Percentiles rank a stretch among this genome's conserved stretches.
These are phyloP conservation scores for Anomalospiza imberbis DNA, from an alignment of 2,797 vertebrate species.

Conservation along the genomic window DNA sequence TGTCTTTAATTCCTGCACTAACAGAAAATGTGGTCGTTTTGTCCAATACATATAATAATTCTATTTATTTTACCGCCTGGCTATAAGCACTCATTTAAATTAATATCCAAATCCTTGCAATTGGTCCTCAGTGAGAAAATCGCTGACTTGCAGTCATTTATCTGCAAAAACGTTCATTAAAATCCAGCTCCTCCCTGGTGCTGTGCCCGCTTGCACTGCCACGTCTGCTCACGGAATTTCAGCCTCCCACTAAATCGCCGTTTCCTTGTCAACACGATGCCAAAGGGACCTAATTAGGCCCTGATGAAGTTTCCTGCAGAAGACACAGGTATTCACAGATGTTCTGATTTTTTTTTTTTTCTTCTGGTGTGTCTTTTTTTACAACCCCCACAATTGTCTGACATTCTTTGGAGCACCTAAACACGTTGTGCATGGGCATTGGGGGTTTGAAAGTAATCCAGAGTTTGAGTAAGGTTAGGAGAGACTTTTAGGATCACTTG, in stretches of 20 bases:
- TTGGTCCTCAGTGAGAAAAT: background rate
- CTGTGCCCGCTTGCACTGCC: background rate
- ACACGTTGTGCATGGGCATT: fast-evolving
- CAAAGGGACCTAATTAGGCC: background rate
- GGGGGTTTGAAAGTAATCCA: background rate
- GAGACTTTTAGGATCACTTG: no score
- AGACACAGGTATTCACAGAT: background rate
- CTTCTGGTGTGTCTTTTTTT: background rate
- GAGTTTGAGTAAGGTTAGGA: background rate
- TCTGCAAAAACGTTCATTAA: background rate
- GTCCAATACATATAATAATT: background rate
- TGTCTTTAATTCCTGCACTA: background rate
- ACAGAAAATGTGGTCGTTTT: background rate
- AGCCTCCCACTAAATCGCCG: background rate
- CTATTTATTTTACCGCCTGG: background rate
- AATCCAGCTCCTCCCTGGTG: background rate
- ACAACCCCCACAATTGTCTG: background rate
- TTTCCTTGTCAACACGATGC: background rate
- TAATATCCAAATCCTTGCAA: background rate
- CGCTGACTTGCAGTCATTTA: background rate
- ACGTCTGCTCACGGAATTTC: background rate
- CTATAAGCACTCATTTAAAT: background rate
- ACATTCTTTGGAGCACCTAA: background rate
- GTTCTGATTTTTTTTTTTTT: background rate
- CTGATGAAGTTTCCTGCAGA: background rate